Percentiles rank a stretch among this genome's conserved stretches.
Evolutionary conservation across 2,888 invertebrate species (phyloP).

Genomic region (Venusia cambrica): DNA sequence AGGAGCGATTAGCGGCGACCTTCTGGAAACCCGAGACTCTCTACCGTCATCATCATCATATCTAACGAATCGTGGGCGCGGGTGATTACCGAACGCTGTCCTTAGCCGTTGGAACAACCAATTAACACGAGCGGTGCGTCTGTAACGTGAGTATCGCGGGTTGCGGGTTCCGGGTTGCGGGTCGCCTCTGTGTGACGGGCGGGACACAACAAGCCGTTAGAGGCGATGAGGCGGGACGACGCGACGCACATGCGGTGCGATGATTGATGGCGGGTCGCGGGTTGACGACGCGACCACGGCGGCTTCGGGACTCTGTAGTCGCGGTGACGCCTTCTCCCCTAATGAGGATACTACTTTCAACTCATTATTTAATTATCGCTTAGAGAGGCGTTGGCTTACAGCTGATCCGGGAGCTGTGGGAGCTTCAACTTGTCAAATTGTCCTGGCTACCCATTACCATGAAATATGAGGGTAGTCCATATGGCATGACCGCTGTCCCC

Average conservation of each 20-base stretch:
- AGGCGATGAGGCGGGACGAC: constrained; percentile 36
- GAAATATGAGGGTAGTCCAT: too few relatives aligned
- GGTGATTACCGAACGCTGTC: constrained; percentile 40
- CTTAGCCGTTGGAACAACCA: constrained; percentile 38
- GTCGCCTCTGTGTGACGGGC: too few relatives aligned
- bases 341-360: constrained; percentile 17
- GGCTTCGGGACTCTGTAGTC: too few relatives aligned
- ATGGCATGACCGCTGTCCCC: too few relatives aligned
- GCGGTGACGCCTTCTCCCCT: constrained; percentile 23
- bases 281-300: constrained; percentile 23
- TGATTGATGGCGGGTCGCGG: constrained; percentile 19
- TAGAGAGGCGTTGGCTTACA: constrained; percentile 7
- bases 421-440: too few relatives aligned
- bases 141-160: constrained; percentile 39
- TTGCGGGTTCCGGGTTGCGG: too few relatives aligned
- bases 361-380: constrained; percentile 28
- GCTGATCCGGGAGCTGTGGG: constrained; percentile 1
- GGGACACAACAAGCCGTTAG: constrained; percentile 60
- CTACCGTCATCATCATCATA: constrained; percentile 2
- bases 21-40: too few relatives aligned
- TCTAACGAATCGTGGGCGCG: constrained; percentile 29
- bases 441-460: too few relatives aligned
- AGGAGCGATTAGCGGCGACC: too few relatives aligned
- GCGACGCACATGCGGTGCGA: constrained; percentile 26
- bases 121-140: constrained; percentile 36